Base-by-base conservation (phyloP, 2,797 vertebrate genomes). In the Sparus aurata region DNA sequence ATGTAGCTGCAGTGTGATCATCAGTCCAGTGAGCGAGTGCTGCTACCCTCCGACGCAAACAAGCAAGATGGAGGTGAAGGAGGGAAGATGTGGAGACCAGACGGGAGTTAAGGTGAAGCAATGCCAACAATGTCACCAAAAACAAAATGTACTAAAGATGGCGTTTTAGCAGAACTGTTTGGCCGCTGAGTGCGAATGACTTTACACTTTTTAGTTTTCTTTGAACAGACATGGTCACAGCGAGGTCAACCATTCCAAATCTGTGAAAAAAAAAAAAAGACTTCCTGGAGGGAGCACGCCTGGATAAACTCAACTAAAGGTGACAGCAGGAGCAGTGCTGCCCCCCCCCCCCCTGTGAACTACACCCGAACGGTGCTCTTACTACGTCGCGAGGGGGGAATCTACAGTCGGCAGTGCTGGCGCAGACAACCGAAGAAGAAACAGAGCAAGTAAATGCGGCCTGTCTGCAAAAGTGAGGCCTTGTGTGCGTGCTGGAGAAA, bases 391-490 rank as follows among this genome's bases (percentile, higher is more conserved):
- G 22, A 9, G 20, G 4, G 3, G 5, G 18, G 25, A 53, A 17
- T 27, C 13, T 38, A 53, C 6, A 58, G 15, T 53, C 53, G 54
- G 41, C 43, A 22, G 23, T 41, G 43, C 7, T 34, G n/a, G 20
- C 43, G 46, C 27, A 2, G 13, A 4, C 65, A 38, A 38, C 38
- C 38, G 38, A 11, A 38, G 38, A 38, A 46, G 57, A 30, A 60
- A 45, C 34, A 27, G 27, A 41, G 66, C 72, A 54, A 54, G 64
- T 50, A 55, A 75, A 70, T 54, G 68, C 11, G 76, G 66, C 54
- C 52, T 64, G 34, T 63, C 57, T 75, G 30, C 62, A 62, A 34
- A 69, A 55, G 25, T 53, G 73, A 52, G 18, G 67, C 53, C 34
- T 7, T 62, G 58, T 1, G 6, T 57, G 57, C 43, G 73, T 4